These are phyloP conservation scores for Phocoena sinus DNA, from an alignment of 2,113 vertebrate species.

Conservation along the genomic window DNA sequence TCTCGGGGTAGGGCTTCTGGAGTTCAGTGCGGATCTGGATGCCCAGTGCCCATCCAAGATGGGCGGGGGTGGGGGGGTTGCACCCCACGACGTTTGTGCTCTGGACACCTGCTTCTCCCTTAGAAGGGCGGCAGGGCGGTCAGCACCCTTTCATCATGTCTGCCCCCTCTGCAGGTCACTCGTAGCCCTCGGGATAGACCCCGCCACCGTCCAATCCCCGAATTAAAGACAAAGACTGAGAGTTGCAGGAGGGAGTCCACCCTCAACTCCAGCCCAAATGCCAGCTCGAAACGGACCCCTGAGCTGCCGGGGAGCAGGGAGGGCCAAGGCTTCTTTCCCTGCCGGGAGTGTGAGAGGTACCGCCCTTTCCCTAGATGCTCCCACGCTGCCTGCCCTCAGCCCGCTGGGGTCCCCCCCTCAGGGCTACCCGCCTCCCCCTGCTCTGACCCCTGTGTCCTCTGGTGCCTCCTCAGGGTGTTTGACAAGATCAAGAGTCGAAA, in stretches of 20 bases:
- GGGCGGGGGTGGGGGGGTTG: not conserved
- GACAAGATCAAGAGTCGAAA: conserved; percentile 81
- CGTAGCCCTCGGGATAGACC: conserved; percentile 56
- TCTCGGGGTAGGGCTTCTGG: not conserved
- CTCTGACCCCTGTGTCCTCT: not conserved
- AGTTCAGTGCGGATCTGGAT: rapidly evolving
- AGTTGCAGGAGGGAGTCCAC: conserved; percentile 37
- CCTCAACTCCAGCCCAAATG: conserved; percentile 20
- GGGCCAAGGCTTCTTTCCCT: conserved; percentile 68
- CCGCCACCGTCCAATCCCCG: conserved; percentile 38
- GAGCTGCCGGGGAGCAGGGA: not conserved
- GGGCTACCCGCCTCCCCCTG: rapidly evolving
- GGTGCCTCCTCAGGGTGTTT: conserved; percentile 74
- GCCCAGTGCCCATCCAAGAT: rapidly evolving
- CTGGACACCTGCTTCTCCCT: not conserved
- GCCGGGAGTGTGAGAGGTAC: conserved; percentile 79
- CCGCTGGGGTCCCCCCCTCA: rapidly evolving
- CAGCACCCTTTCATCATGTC: not conserved
- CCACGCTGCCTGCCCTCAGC: rapidly evolving
- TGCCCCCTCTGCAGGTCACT: conserved; percentile 9
- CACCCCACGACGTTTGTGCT: not conserved
- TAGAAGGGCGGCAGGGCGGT: not conserved
- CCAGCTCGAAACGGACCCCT: conserved; percentile 46
- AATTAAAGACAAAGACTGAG: conserved; percentile 61
- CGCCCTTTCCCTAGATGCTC: rapidly evolving